Evolutionary conservation across 2,888 invertebrate species (phyloP).

Genomic region (Caenorhabditis sp.): DNA sequence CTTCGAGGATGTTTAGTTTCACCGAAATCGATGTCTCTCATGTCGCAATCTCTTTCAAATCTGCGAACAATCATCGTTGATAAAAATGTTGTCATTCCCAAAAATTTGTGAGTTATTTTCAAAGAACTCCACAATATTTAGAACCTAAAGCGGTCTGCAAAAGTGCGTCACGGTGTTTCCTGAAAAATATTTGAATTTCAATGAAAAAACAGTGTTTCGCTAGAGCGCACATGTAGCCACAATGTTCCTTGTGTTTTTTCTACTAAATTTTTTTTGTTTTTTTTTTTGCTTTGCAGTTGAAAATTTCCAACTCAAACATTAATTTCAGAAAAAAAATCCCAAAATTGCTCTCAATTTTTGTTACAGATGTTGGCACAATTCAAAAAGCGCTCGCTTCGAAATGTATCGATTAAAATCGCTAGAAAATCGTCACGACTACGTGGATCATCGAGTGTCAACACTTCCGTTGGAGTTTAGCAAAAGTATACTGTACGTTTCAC

Average conservation of each 20-base stretch:
- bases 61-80: not conserved
- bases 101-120: not conserved
- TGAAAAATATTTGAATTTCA: not conserved
- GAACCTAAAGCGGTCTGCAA: no score
- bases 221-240: no score
- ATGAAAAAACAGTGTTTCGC: not conserved
- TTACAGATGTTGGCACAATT: no score
- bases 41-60: not conserved
- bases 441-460: not conserved
- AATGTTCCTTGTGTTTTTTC: no score
- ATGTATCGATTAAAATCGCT: not conserved
- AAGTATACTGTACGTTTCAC: not conserved
- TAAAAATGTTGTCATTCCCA: not conserved
- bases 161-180: no score
- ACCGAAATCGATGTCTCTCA: not conserved
- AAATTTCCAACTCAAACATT: no score
- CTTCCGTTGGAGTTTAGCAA: not conserved
- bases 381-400: no score
- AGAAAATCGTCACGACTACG: not conserved
- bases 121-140: no score
- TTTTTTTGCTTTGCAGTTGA: no score
- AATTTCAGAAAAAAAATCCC: no score
- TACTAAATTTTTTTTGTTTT: no score
- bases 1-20: not conserved
- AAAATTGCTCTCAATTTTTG: no score